phyloP scores from a whole-genome alignment of 2,888 invertebrate genomes.

The Anoplius nigerrimus region DNA sequence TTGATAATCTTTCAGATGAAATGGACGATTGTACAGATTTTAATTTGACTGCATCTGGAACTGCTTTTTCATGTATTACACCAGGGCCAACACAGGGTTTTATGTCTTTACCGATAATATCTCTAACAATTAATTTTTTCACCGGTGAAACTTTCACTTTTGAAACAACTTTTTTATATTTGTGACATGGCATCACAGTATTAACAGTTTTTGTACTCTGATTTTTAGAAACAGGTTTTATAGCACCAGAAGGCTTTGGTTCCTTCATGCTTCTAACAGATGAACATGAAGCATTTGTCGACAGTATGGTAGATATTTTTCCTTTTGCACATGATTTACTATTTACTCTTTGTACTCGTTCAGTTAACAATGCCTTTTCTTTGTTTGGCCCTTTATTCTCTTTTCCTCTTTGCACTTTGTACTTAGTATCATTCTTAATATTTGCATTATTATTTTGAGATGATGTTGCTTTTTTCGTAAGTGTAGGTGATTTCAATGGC shows the following conservation, averaged over 20 bases:
- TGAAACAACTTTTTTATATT: conserved; percentile 25
- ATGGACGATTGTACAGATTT: background rate
- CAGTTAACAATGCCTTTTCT: background rate
- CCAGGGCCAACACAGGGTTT: conserved; percentile 53
- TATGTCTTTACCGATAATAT: conserved; percentile 39
- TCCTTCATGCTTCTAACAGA: background rate
- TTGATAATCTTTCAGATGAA: conserved; percentile 46
- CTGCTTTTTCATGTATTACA: conserved; percentile 10
- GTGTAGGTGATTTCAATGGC: too few species aligned
- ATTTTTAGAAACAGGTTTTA: background rate
- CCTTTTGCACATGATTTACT: background rate
- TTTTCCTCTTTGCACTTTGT: too few species aligned
- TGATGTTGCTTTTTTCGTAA: too few species aligned
- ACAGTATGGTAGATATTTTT: background rate
- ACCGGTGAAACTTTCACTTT: conserved; percentile 30
- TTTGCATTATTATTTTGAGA: too few species aligned
- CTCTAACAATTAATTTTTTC: conserved; percentile 49
- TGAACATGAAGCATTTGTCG: background rate
- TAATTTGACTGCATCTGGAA: conserved; percentile 9
- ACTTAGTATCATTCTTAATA: too few species aligned
- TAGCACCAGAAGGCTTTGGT: background rate
- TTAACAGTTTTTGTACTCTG: conserved; percentile 23
- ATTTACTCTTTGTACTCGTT: background rate
- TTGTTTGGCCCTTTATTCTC: background rate
- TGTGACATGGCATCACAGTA: conserved; percentile 40